Conservation (phyloP, 2,113 vertebrate genomes). For the Takifugu bimaculatus region DNA sequence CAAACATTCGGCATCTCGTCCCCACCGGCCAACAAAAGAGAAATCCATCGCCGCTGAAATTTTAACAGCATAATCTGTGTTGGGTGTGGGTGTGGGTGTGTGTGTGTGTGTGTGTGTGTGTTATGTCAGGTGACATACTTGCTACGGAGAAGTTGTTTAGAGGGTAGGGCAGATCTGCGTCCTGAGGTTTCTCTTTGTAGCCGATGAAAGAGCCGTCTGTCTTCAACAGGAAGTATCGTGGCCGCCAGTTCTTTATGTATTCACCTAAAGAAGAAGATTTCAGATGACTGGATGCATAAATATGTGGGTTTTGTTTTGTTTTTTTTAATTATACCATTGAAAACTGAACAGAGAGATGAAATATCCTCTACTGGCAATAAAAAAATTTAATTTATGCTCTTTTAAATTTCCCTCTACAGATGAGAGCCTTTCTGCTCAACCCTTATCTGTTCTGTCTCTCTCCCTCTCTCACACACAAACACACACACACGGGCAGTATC, state of each 20-base stretch:
- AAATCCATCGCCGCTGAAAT: no score
- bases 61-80: not conserved
- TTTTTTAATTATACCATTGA: no score
- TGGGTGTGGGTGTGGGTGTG: not conserved
- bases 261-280: slow-evolving; percentile 79
- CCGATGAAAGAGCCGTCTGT: slow-evolving; percentile 98
- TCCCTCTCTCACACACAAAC: slow-evolving; percentile 13
- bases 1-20: not conserved
- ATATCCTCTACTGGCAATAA: not conserved
- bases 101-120: not conserved
- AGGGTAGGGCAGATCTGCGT: slow-evolving; percentile 95
- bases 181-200: slow-evolving; percentile 98
- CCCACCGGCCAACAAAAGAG: no score
- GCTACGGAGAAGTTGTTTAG: slow-evolving; percentile 99
- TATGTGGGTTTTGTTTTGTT: not conserved
- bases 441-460: slow-evolving; percentile 7
- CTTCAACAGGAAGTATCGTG: slow-evolving; percentile 96
- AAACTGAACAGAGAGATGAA: not conserved
- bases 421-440: slow-evolving; percentile 34
- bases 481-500: slow-evolving; percentile 30
- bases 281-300: not conserved
- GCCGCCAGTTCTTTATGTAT: slow-evolving; percentile 99
- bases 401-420: slow-evolving; percentile 47
- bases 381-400: not conserved
- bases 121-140: slow-evolving; percentile 76